Base-by-base conservation (phyloP, 2,888 invertebrate species). In the Scaptomyza caliginosa region DNA sequence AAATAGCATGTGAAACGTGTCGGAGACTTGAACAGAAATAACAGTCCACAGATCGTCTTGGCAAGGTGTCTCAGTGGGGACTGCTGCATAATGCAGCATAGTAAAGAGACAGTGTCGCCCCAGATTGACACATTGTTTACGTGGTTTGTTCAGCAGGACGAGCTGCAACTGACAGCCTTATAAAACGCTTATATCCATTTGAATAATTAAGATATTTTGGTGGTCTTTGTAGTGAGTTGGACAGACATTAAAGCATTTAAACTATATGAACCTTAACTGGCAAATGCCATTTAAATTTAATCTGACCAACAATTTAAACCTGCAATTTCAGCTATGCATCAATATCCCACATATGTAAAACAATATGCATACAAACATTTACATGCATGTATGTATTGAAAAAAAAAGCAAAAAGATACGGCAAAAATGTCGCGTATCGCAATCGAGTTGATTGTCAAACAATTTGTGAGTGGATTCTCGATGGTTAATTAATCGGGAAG, bases 1-100 rank as follows among this genome's bases (percentile, higher is more conserved):
- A 83, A 79, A 79, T 87, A 86, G 70, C 65, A 79, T 71, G 83
- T 58, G 72, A 36, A 72, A 75, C 67, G 65, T 67, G 77, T 86
- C 74, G 34, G 55, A 49, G 84, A 86, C 64, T 86, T 86, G 30
- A 11, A 11, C 13, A 11, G 16, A 67, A 57, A 28, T 19, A 24
- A 40, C 30, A 40, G 16, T 11, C 34, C 32, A 7, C 8, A 19
- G 38, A 34, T 49, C 19, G 34, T 40, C 45, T 52, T 50, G 45
- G 28, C 42, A 48, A 62, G 38, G 39, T 70, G 36, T 26, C 28
- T 13, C 13, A 34, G 16, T 23, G 4, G 8, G 4, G 7, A 45
- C 32, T 16, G 21, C 30, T 64, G 32, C n/a, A 51, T 72, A 51
- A 66, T 51, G 50, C 45, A 66, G 28, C 6, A 32, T 28, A 38